Base-by-base conservation (phyloP, 2,797 vertebrate genomes). In the Tadarida brasiliensis region DNA sequence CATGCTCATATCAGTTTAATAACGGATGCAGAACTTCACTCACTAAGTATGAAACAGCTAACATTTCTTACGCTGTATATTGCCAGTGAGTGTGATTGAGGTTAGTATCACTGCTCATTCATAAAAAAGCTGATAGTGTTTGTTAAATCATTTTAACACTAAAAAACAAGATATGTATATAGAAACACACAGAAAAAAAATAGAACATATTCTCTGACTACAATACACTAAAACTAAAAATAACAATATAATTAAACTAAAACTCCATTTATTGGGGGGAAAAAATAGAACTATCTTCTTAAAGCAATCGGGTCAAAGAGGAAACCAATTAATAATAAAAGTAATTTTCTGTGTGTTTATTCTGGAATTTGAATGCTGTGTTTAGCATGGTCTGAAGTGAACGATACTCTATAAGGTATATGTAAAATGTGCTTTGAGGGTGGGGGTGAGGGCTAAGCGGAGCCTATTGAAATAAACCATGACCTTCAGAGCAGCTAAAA, bases 111-210 rank as follows among this genome's bases (percentile, higher is more conserved):
- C 28, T 71, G 26, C 0, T 49, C 33, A 56, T 67, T 92, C 49
- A 30, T 33, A 61, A 30, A 67, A 94, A 89, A 87, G 30, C 19
- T 54, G 2, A 35, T 20, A 4, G 3, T 49, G 15, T 51, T 94
- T 96, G n/a, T 35, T 78, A 93, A 85, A 70, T 82, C 87, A 90
- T 44, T 88, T n/a, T 54, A 51, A 88, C 61, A 59, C 39, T 83
- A 49, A 87, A 87, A 84, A 80, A 65, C 20, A 80, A 91, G 87
- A 24, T 44, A 51, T 2, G 7, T 16, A 2, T 51, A 33, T 65
- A 67, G 30, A 94, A 59, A 73, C 33, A 80, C n/a, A 91, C 47
- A 56, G 17, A 74, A 28, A 61, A 61, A 70, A 95, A 92, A 77
- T 5, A 82, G 54, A 51, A 89, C 39, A 70, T 39, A 54, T 14